Evolutionary conservation across 1,140 invertebrate species (phyloP), one percentile per base, ranked within the genome.

Genomic region (Magallana gigas): DNA sequence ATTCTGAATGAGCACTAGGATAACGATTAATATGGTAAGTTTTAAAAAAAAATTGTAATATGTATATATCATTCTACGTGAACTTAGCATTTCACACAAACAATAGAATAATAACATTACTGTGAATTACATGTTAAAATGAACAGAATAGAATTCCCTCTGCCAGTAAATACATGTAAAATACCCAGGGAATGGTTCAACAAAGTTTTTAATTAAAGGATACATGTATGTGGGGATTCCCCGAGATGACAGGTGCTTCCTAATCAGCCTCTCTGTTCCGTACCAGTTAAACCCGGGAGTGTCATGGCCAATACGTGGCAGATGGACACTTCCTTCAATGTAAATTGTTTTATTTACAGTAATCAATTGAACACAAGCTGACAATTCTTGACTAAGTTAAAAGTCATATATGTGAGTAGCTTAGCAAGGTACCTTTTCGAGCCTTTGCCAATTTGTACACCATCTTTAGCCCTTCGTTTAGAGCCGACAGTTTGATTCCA

Each of bases 221-320:
- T 94, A 95, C 92, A 95, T 93, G 81, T 91, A 94, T 8, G 94
- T 94, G 8, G 93, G 93, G 83, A 95, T 93, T 23, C 93, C 93
- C 86, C 90, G 92, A 0, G 92, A 88, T 16, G 94, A 87, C 64
- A 95, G 87, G 68, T 92, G 89, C 91, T 95, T 95, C 23, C 91
- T 91, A n/a, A 95, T 92, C 12, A 94, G 90, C 89, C 94, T 90
- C 85, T 95, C 94, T 11, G 94, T 94, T n/a, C 93, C 93, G 83
- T 95, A 95, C 94, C 94, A 95, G 90, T 95, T 94, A 88, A 94
- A 94, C 11, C 91, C 92, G 9, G 93, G 91, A 1, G 93, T 94
- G 84, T 93, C 93, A 90, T 94, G 91, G 8, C 94, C 94, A 83
- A 95, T 94, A 57, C 94, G 90, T 18, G 94, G 93, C 5, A 94